Conservation (phyloP, 2,113 vertebrate genomes). For the Spermophilus dauricus region DNA sequence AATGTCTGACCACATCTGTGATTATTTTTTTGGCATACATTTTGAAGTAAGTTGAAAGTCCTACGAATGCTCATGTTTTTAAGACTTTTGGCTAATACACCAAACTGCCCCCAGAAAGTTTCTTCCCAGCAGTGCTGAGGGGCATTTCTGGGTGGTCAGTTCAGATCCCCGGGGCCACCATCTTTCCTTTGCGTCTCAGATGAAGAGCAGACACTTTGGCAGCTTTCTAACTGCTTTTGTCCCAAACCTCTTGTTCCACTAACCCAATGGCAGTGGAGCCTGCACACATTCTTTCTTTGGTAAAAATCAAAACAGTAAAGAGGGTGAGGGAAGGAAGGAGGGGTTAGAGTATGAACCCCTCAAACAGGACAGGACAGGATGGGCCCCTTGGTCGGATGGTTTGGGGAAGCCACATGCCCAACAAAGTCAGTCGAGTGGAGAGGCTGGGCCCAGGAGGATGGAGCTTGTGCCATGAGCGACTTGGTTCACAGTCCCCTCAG, state of each 20-base stretch:
- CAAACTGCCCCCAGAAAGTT: not conserved
- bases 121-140: not conserved
- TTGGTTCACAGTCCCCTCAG: not conserved
- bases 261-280: not conserved
- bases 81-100: not conserved
- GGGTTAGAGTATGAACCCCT: not conserved
- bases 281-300: not conserved
- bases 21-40: not conserved
- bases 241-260: not conserved
- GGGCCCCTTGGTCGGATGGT: not conserved
- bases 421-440: not conserved
- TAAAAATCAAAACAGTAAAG: rapidly evolving
- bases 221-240: not conserved
- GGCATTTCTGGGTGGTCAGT: too few relatives aligned
- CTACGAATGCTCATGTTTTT: not conserved
- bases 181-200: not conserved
- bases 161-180: not conserved
- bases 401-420: not conserved
- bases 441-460: not conserved
- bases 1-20: not conserved
- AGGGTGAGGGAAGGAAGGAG: not conserved
- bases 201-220: not conserved
- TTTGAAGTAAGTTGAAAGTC: not conserved
- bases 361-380: not conserved
- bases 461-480: rapidly evolving